These are phyloP conservation scores for Corydoras sp. DNA, from an alignment of 2,113 vertebrate species.

Conservation along the genomic window DNA sequence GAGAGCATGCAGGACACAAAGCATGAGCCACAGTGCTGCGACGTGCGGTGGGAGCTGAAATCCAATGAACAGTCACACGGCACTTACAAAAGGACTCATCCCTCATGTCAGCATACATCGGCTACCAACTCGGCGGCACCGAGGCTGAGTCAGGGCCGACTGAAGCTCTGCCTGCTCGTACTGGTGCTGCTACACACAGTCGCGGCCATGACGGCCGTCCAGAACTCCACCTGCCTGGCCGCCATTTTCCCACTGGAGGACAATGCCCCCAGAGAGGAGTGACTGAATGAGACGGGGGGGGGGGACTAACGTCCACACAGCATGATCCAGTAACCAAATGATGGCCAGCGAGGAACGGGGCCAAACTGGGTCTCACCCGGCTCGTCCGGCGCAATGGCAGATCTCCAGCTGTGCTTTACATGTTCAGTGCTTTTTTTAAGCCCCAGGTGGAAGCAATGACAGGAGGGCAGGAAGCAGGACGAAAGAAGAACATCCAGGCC, in stretches of 20 bases:
- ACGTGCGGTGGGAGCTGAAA: slow-evolving; percentile 84
- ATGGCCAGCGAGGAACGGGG: no score
- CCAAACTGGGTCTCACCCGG: slow-evolving; percentile 4
- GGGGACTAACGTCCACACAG: no score
- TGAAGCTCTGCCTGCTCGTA: slow-evolving; percentile 93
- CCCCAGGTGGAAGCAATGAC: slow-evolving; percentile 25
- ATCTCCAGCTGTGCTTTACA: slow-evolving; percentile 27
- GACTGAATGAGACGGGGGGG: slow-evolving; percentile 43
- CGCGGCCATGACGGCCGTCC: slow-evolving; percentile 86
- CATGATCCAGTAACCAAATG: no score
- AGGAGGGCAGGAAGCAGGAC: no score
- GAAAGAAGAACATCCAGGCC: no score
- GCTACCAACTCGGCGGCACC: slow-evolving; percentile 81
- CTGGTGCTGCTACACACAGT: slow-evolving; percentile 94
- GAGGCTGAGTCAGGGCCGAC: slow-evolving; percentile 88
- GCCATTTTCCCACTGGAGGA: slow-evolving; percentile 81
- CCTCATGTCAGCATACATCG: slow-evolving; percentile 81
- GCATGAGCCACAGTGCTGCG: slow-evolving; percentile 91
- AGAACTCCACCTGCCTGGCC: slow-evolving; percentile 82
- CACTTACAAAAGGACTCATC: slow-evolving; percentile 77
- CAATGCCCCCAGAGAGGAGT: slow-evolving; percentile 83
- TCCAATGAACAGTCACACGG: slow-evolving; percentile 73
- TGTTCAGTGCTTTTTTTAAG: slow-evolving; percentile 34
- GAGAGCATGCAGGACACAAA: slow-evolving; percentile 79
- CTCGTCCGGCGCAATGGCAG: background rate